Conservation (phyloP, 2,888 invertebrate genomes). For the Andrena chrysosceles region DNA sequence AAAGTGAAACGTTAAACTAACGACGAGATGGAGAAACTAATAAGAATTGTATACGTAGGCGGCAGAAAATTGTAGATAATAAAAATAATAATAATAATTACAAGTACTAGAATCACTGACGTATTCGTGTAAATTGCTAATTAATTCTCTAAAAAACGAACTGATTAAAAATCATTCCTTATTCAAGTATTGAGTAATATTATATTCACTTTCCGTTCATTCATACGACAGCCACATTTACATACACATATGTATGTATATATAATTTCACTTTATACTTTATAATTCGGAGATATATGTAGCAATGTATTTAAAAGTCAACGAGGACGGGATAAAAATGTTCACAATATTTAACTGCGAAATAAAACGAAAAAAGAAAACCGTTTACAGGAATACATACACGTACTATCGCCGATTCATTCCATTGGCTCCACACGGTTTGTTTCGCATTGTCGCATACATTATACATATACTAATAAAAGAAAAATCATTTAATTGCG, state of each 20-base stretch:
- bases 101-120: slow-evolving; percentile 17
- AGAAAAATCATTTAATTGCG: slow-evolving; percentile 66
- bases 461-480: slow-evolving; percentile 66
- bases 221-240: slow-evolving; percentile 32
- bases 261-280: slow-evolving; percentile 40
- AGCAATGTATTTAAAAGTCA: slow-evolving; percentile 46
- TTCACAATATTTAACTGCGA: slow-evolving; percentile 39
- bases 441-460: slow-evolving; percentile 58
- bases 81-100: slow-evolving; percentile 18
- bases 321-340: slow-evolving; percentile 58
- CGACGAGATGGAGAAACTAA: slow-evolving; percentile 8
- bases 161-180: background rate
- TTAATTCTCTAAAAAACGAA: slow-evolving; percentile 6
- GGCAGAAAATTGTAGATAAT: slow-evolving; percentile 6
- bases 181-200: slow-evolving; percentile 11
- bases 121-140: slow-evolving; percentile 11
- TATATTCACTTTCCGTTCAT: slow-evolving; percentile 45
- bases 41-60: slow-evolving; percentile 1
- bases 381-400: slow-evolving; percentile 40
- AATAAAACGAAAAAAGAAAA: slow-evolving; percentile 34
- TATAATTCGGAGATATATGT: slow-evolving; percentile 17
- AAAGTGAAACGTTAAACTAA: slow-evolving; percentile 15
- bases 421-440: slow-evolving; percentile 66
- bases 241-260: background rate
- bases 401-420: slow-evolving; percentile 50